Evolutionary conservation across 2,797 vertebrate species (phyloP).

Genomic region (Phoebastria nigripes): DNA sequence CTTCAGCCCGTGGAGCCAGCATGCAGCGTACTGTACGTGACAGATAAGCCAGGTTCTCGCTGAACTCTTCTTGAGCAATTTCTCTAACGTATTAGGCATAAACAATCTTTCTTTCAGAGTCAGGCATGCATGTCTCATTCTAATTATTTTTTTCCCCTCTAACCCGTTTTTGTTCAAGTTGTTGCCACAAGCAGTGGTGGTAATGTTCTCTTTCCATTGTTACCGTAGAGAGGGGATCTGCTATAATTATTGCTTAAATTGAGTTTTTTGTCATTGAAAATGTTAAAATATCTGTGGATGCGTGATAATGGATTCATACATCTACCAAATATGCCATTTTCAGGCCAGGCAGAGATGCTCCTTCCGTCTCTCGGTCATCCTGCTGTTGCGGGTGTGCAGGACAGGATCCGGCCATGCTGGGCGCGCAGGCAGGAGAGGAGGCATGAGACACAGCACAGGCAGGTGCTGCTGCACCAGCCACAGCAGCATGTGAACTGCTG

Average conservation of each 20-base stretch:
- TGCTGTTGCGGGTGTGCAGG: not conserved
- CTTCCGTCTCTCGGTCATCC: not conserved
- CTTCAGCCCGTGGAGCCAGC: not conserved
- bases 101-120: not conserved
- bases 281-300: not conserved
- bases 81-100: not conserved
- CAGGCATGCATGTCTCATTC: not conserved
- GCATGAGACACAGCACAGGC: not conserved
- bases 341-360: not conserved
- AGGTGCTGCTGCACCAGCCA: not conserved
- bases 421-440: not conserved
- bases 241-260: not conserved
- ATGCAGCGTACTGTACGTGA: not conserved
- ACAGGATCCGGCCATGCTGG: not conserved
- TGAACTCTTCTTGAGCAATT: conserved; percentile 8
- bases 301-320: not conserved
- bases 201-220: not conserved
- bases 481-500: not conserved
- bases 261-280: not conserved
- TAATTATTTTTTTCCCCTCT: conserved; percentile 3
- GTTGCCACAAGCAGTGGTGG: not conserved
- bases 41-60: not conserved
- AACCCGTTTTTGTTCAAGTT: conserved; percentile 17
- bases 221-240: not conserved
- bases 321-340: not conserved